phyloP scores from a whole-genome alignment of 2,797 vertebrate species.

The Sarcophilus harrisii region DNA sequence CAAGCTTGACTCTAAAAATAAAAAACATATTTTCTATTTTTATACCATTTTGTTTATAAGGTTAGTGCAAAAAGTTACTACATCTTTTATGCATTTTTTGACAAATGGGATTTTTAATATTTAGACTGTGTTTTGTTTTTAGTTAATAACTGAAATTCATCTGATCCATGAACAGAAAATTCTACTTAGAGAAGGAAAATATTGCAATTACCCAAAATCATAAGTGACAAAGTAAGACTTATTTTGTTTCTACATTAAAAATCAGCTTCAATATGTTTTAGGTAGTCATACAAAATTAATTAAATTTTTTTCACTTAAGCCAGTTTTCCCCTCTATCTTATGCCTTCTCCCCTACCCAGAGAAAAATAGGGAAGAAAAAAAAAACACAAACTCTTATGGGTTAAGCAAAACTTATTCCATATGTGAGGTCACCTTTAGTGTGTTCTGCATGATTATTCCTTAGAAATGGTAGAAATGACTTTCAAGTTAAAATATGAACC shows the following conservation, averaged over 20 bases:
- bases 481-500: neutral
- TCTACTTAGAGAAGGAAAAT: neutral
- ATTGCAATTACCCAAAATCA: neutral
- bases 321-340: neutral
- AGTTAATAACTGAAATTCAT: neutral
- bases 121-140: neutral
- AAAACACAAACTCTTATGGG: neutral
- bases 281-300: neutral
- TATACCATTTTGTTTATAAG: neutral
- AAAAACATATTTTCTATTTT: neutral
- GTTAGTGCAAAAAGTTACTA: neutral
- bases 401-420: neutral
- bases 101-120: neutral
- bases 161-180: neutral
- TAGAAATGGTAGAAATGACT: constrained; percentile 17
- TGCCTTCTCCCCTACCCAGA: neutral
- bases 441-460: constrained; percentile 17
- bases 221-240: neutral
- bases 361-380: neutral
- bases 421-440: constrained; percentile 5
- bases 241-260: neutral
- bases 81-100: neutral
- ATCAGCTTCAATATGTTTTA: neutral
- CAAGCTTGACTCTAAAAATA: neutral
- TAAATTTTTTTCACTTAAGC: neutral